Evolutionary conservation across 2,888 invertebrate species (phyloP), one percentile per base, ranked within the genome.

Genomic region (Acronicta leporina): DNA sequence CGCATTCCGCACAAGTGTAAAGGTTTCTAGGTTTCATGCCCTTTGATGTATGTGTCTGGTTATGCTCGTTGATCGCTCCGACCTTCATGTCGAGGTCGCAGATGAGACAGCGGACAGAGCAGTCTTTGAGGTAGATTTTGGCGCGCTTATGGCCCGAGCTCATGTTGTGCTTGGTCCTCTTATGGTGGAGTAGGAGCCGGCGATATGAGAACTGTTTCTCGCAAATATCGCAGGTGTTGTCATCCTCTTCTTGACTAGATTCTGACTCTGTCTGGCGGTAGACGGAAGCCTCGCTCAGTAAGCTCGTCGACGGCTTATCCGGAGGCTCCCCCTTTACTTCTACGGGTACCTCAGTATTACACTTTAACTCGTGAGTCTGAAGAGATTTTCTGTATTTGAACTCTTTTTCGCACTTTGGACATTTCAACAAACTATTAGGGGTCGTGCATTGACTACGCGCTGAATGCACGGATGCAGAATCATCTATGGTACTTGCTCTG

Each of bases 11-110:
- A 57, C 95, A 95, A 0, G 93, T 92, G 80, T 95, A 95, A 33
- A 91, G 66, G 63, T 94, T 95, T 41, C 92, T 82, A 11, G 94
- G 94, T 67, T 88, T 92, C 16, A 94, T 89, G 59, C 91, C 92
- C 35, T 82, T 82, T 0, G 88, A 80, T 20, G 88, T 90, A 70
- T 95, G 95, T 25, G 85, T 88, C 68, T 91, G 88, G 61, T 94
- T 95, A 77, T 95, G 95, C 62, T 88, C 90, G 58, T 94, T 94
- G 35, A 92, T 89, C 0, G 77, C 86, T 49, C 88, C 86, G 41
- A 94, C 93, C 77, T 92, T 93, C 92, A 93, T 94, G 58, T 91
- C 89, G 5, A 92, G 51, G 59, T 94, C 92, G 63, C 95, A 95
- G 40, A 94, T 92, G 46, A 92, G 82, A 66, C 95, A 95, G 51